These are phyloP conservation scores for Lycaon pictus DNA, from an alignment of 2,113 vertebrate genomes.

Conservation along the genomic window DNA sequence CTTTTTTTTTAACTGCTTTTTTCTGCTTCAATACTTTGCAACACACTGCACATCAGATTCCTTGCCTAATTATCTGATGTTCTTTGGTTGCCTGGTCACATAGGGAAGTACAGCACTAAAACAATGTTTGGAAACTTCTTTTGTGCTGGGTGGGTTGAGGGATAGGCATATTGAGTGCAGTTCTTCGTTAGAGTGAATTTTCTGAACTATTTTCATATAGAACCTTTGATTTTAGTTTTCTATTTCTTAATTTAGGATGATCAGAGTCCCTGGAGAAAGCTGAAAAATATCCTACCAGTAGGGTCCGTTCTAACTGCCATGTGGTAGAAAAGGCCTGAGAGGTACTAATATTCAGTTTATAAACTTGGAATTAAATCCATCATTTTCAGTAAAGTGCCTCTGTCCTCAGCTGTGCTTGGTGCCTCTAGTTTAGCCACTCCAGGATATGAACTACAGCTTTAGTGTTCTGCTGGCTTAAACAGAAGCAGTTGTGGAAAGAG, in stretches of 20 bases:
- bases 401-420: not conserved
- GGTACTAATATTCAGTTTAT: not conserved
- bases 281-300: not conserved
- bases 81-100: not conserved
- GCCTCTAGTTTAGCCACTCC: not conserved
- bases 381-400: not conserved
- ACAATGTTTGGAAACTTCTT: not conserved
- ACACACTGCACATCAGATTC: not conserved
- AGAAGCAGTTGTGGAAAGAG: not conserved
- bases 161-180: not conserved
- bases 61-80: not conserved
- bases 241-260: not conserved
- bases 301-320: not conserved
- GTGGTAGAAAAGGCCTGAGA: no score
- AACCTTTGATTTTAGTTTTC: not conserved
- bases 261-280: not conserved
- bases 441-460: not conserved
- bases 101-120: not conserved
- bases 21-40: not conserved
- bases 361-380: not conserved
- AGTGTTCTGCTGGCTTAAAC: not conserved
- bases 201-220: not conserved
- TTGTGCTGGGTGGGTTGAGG: not conserved
- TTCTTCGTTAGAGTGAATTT: not conserved
- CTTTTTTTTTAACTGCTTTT: not conserved